Evolutionary conservation across 2,888 invertebrate species (phyloP), one percentile per base, ranked within the genome.

Genomic region (Pseudoips prasinana): DNA sequence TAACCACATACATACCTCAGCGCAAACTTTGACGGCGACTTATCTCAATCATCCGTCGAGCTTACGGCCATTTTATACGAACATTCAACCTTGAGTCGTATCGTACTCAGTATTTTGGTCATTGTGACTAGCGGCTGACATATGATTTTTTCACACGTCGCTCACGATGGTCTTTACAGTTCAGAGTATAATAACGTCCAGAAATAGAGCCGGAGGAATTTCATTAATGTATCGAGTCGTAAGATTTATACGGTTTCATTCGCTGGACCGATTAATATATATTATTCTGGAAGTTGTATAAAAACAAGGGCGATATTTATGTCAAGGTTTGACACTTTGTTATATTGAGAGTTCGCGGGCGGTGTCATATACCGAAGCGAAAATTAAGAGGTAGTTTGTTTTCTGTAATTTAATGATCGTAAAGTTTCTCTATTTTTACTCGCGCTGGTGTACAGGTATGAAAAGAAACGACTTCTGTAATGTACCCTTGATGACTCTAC

Each of bases 31-130:
- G 54, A 60, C 64, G 23, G 57, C 59, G 59, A 64, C 61, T 58
- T 64, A 57, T 78, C 73, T 75, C 73, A 70, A 77, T 73, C 68
- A 73, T 56, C 60, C 64, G 63, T 54, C 67, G 73, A 51, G 50
- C 51, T 48, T 79, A 76, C 84, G 81, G 83, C 82, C 81, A 84
- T 83, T 83, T 84, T 82, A 83, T 75, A 73, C 64, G 56, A 71
- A 62, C 70, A 61, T 64, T 61, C 76, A 84, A 81, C 83, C 83
- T 85, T 84, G 83, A 76, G 69, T 64, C 64, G 71, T 66, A 61
- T 64, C 64, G 71, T 66, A 61, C 64, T 70, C 73, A 74, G 73
- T 79, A 78, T 81, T 82, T 81, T 81, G 79, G 78, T 78, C 73
- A 75, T 73, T 73, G 79, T 73, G 72, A 69, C 63, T 58, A 58